phyloP scores from a whole-genome alignment of 2,797 vertebrate species.

The Babyrousa celebensis region DNA sequence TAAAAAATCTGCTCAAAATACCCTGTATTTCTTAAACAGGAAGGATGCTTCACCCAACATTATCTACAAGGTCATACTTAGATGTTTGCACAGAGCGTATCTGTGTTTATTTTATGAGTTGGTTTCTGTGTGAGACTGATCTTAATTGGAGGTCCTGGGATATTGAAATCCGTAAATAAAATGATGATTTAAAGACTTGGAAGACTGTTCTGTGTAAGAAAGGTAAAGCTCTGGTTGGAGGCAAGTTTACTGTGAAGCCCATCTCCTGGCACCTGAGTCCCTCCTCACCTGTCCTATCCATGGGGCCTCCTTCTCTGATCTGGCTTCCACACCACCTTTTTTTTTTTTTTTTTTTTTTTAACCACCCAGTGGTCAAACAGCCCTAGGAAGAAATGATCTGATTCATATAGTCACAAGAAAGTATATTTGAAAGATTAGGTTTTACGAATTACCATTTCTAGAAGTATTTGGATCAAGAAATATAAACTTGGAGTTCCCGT shows the following conservation, averaged over 20 bases:
- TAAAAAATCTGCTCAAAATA: neutral
- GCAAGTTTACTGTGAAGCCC: neutral
- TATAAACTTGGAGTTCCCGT: neutral
- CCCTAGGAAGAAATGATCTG: neutral
- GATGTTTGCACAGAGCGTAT: neutral
- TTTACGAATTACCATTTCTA: slow-evolving; percentile 18
- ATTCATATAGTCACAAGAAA: neutral
- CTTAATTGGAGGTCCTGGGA: neutral
- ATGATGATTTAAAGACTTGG: neutral
- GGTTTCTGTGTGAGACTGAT: neutral
- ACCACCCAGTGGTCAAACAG: neutral
- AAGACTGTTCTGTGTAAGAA: neutral
- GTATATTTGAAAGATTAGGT: neutral
- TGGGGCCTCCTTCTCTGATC: neutral
- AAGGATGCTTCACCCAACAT: neutral
- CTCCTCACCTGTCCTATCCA: neutral
- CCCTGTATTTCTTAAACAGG: neutral
- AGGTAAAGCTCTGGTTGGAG: neutral
- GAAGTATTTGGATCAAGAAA: slow-evolving; percentile 34
- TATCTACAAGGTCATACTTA: neutral
- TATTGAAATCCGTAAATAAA: neutral
- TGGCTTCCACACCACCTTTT: neutral
- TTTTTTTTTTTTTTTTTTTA: neutral
- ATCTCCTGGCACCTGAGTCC: neutral
- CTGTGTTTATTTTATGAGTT: neutral